Evolutionary conservation across 92 coral and sea anemone genomes (phyloP).

Genomic region (Zoanthus sociatus): DNA sequence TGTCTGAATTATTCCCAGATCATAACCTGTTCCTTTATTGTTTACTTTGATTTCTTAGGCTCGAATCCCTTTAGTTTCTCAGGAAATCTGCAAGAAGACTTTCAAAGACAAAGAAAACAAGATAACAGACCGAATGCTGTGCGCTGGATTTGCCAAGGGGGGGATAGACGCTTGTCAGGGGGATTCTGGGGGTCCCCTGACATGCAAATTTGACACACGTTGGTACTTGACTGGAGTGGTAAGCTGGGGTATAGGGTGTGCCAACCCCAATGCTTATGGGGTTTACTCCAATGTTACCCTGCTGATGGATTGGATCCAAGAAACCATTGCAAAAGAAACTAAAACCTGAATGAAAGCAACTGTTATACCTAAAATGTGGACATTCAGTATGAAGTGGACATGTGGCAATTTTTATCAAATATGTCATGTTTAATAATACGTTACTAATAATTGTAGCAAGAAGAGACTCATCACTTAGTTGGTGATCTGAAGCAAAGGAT

Average conservation of each 20-base stretch:
- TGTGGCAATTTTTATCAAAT: no score
- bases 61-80: slow-evolving; percentile 40
- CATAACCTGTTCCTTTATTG: background rate
- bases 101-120: slow-evolving; percentile 16
- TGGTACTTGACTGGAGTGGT: slow-evolving; percentile 69
- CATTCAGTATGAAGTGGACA: no score
- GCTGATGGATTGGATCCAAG: slow-evolving; percentile 49
- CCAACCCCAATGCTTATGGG: slow-evolving; percentile 51
- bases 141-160: slow-evolving; percentile 58
- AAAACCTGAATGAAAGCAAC: no score
- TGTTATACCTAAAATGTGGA: no score
- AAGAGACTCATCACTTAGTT: no score
- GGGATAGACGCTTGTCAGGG: slow-evolving; percentile 68
- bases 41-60: slow-evolving; percentile 15
- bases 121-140: slow-evolving; percentile 55
- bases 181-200: slow-evolving; percentile 1
- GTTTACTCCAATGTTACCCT: slow-evolving; percentile 52
- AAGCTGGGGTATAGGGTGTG: slow-evolving; percentile 71
- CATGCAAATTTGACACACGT: slow-evolving; percentile 48
- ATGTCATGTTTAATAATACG: no score
- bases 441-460: no score
- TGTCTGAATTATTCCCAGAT: no score
- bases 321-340: slow-evolving; percentile 13
- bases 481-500: no score
- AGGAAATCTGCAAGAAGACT: slow-evolving; percentile 51